Evolutionary conservation across 1,140 invertebrate species (phyloP).

Genomic region (Globodera ellingtonae): DNA sequence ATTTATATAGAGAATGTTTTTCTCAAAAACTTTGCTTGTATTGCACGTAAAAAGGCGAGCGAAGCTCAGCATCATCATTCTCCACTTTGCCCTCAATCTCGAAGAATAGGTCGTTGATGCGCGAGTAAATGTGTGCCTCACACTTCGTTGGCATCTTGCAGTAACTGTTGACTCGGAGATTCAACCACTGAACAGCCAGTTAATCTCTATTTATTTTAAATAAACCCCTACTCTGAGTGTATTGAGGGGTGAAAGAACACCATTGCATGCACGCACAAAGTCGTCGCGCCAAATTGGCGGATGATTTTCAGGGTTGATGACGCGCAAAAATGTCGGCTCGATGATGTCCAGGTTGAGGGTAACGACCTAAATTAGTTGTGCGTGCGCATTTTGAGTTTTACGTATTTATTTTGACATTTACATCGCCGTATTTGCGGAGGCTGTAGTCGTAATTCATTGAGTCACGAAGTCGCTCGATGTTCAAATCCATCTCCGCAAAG

Average conservation of each 20-base stretch:
- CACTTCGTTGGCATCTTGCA: not conserved
- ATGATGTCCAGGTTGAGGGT: not conserved
- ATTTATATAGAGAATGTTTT: not conserved
- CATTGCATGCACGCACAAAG: not conserved
- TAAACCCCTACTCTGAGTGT: not conserved
- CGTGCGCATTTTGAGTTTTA: not conserved
- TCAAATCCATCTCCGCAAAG: not conserved
- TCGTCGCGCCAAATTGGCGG: not conserved
- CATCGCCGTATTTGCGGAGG: not conserved
- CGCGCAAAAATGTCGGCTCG: not conserved
- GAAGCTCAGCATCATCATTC: not conserved
- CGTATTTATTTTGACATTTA: not conserved
- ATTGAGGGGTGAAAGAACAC: not conserved
- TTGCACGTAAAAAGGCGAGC: not conserved
- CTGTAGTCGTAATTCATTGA: not conserved
- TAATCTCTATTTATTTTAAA: not conserved
- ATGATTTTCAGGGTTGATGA: not conserved
- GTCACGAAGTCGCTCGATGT: not conserved
- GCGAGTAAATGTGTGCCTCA: not conserved
- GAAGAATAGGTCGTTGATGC: not conserved
- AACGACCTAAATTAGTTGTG: not conserved
- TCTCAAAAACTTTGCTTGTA: constrained; percentile 1
- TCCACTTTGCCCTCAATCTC: not conserved
- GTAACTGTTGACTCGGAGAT: not conserved
- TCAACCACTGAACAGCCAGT: not conserved